Conservation (phyloP, 1,140 invertebrate species). For the Triops longicaudatus region DNA sequence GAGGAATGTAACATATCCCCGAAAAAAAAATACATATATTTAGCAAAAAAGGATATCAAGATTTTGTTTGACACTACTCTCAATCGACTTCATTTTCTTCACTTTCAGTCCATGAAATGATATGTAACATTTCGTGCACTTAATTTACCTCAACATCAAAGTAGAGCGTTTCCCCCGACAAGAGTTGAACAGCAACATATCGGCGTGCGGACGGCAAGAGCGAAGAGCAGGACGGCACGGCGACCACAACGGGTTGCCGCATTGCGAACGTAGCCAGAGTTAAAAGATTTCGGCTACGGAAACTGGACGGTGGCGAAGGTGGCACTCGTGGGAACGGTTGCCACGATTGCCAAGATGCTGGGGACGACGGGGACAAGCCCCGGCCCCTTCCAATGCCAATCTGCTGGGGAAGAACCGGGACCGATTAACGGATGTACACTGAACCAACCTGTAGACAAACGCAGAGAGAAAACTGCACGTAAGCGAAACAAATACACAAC, state of each 20-base stretch:
- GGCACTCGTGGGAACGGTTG: neutral
- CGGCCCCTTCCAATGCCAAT: slow-evolving; percentile 13
- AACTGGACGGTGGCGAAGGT: neutral
- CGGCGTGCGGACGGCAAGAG: slow-evolving; percentile 34
- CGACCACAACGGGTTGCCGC: slow-evolving; percentile 31
- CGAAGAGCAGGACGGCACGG: slow-evolving; percentile 31
- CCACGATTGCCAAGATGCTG: neutral
- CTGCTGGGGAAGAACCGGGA: neutral
- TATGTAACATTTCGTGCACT: too few relatives aligned
- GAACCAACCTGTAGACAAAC: neutral
- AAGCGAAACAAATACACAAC: too few relatives aligned
- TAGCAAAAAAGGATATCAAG: too few relatives aligned
- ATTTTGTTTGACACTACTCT: too few relatives aligned
- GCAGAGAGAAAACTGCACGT: neutral
- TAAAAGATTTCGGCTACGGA: neutral
- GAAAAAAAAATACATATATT: too few relatives aligned
- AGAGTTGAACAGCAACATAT: slow-evolving; percentile 52
- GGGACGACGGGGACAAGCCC: slow-evolving; percentile 13
- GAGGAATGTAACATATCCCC: too few relatives aligned
- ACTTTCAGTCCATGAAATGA: too few relatives aligned
- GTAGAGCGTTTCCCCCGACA: slow-evolving; percentile 52
- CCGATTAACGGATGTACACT: neutral
- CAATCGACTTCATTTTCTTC: too few relatives aligned
- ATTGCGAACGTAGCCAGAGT: slow-evolving; percentile 16
- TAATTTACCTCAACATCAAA: slow-evolving; percentile 51